phyloP scores from a whole-genome alignment of 1,140 invertebrate genomes.

The Diploscapter pachys region DNA sequence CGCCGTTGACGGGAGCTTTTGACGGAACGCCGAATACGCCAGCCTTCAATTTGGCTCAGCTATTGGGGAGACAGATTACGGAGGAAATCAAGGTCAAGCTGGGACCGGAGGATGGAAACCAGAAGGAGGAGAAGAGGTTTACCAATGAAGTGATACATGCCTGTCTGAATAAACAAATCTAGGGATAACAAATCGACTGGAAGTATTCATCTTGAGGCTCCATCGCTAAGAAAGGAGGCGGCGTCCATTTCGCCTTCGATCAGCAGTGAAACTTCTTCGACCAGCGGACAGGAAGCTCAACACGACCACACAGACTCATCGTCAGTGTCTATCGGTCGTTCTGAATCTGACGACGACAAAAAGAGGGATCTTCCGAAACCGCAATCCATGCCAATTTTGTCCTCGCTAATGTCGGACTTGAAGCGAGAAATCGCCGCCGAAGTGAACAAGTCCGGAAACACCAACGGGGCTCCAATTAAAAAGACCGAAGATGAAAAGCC shows the following conservation, averaged over 20 bases:
- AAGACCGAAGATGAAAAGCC: slow-evolving; percentile 27
- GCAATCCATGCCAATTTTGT: too few species aligned
- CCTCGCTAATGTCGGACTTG: too few species aligned
- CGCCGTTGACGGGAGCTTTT: not conserved
- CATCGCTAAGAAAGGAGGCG: not conserved
- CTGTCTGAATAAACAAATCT: too few species aligned
- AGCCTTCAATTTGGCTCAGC: slow-evolving; percentile 30
- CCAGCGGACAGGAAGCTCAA: slow-evolving; percentile 4
- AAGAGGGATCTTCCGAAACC: too few species aligned
- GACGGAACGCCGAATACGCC: slow-evolving; percentile 5
- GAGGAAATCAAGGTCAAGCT: slow-evolving; percentile 7
- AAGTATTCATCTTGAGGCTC: not conserved
- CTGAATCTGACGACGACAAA: too few species aligned
- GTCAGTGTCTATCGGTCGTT: too few species aligned
- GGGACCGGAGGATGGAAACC: not conserved
- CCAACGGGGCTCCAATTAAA: not conserved
- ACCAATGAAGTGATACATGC: too few species aligned
- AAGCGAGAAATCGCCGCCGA: too few species aligned
- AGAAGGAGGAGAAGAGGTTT: too few species aligned
- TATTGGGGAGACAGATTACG: slow-evolving; percentile 16
- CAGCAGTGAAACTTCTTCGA: slow-evolving; percentile 14
- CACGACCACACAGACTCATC: not conserved
- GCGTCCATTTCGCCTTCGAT: slow-evolving; percentile 15
- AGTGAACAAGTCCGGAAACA: too few species aligned
- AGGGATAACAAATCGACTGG: not conserved